Conservation (phyloP, 1,140 invertebrate species). For the Contarinia nasturtii region DNA sequence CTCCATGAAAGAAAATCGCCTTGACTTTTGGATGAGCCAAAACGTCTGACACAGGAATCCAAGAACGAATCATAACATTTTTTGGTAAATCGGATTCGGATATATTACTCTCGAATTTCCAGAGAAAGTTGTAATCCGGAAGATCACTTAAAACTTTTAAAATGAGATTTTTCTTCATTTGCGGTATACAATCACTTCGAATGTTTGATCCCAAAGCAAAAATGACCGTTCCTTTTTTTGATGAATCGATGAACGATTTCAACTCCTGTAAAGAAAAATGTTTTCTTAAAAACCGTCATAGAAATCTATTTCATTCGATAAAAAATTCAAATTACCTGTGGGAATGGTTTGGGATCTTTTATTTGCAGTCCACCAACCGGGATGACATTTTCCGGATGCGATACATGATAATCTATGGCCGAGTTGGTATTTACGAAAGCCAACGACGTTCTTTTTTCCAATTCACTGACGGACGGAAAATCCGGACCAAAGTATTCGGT, state of each 20-base stretch:
- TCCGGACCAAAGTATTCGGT: background rate
- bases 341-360: conserved; percentile 12
- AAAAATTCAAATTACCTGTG: conserved; percentile 5
- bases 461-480: background rate
- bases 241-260: conserved; percentile 22
- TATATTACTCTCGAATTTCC: conserved; percentile 24
- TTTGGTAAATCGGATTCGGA: conserved; percentile 12
- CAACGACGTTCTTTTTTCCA: conserved; percentile 10
- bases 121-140: conserved; percentile 21
- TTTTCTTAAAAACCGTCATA: too few relatives aligned
- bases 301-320: too few relatives aligned
- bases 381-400: conserved; percentile 30
- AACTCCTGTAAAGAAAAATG: conserved; percentile 19
- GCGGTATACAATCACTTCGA: conserved; percentile 9
- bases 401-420: conserved; percentile 20
- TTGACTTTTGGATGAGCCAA: conserved; percentile 9
- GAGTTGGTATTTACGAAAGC: conserved; percentile 26
- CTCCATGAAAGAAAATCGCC: conserved; percentile 20
- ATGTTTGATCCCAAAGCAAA: conserved; percentile 4
- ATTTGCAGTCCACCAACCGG: conserved; percentile 33
- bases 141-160: conserved; percentile 21
- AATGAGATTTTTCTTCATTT: conserved; percentile 15
- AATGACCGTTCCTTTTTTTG: conserved; percentile 25
- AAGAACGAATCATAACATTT: conserved; percentile 26
- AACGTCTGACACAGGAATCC: conserved; percentile 24